A percentile compares a stretch with the other conserved stretches of the same genome.
phyloP scores from a whole-genome alignment of 2,113 vertebrate species.

The Isichthys henryi region DNA sequence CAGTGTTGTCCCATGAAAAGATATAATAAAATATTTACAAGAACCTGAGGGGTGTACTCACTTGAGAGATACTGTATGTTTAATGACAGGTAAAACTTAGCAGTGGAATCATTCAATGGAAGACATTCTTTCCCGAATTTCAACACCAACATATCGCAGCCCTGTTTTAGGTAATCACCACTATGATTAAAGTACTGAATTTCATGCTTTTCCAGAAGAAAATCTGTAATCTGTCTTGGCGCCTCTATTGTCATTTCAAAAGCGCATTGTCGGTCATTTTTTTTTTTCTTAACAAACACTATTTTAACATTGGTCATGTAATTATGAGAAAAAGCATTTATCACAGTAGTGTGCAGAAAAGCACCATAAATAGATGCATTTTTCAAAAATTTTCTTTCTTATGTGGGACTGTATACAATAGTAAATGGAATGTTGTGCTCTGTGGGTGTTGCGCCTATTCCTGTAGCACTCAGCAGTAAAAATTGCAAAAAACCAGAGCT shows the following conservation, averaged over 20 bases:
- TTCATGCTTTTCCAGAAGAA: neutral
- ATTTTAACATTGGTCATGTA: constrained; percentile 12
- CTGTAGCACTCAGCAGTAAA: neutral
- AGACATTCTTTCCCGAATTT: neutral
- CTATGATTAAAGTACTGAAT: neutral
- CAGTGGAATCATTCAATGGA: neutral
- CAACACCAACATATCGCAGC: neutral
- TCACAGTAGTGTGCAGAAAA: constrained; percentile 7
- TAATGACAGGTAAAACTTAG: neutral
- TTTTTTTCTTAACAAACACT: neutral
- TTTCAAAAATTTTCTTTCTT: neutral
- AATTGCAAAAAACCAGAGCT: neutral
- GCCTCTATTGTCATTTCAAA: neutral
- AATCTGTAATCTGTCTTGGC: neutral
- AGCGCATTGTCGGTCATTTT: neutral
- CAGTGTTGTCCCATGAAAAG: too few relatives aligned
- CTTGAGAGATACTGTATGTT: too few relatives aligned
- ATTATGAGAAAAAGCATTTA: constrained; percentile 13
- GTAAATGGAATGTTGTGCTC: neutral
- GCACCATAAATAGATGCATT: neutral
- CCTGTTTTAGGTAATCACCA: neutral
- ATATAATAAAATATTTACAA: too few relatives aligned
- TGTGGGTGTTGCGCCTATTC: neutral
- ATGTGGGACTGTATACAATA: neutral
- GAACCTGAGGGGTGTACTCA: too few relatives aligned